Evolutionary conservation across 2,797 vertebrate genomes (phyloP), one percentile per base, ranked within the genome.

Genomic region (Todus mexicanus): DNA sequence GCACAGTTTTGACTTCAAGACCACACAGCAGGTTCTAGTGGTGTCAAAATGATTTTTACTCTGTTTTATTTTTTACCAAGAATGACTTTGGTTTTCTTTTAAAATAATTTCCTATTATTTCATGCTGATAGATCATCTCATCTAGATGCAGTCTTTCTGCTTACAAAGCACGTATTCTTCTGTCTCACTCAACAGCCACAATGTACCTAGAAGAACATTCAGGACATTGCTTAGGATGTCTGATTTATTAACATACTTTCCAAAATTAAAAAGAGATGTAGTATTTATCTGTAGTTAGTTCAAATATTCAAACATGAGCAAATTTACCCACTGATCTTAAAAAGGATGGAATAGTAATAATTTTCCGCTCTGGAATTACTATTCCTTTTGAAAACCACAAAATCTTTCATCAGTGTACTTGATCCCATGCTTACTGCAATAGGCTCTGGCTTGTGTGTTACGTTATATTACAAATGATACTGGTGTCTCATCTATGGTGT

Each of bases 101-200:
- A 31, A 79, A 79, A 45, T 3, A 29, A 33, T 64, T 66, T 70
- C 7, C 3, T 31, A 38, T 37, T 15, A 70, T 51, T 94, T 92
- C 47, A 35, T 73, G 40, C 12, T 53, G 40, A 56, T 38, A 81
- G 19, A 50, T 10, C 3, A 23, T 19, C 6, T 45, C 23, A 64
- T 66, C 84, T 26, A 40, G 12, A 38, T 51, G 26, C 29, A 73
- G 7, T 68, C 40, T 82, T 92, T 35, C 37, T 91, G 98, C 98
- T 98, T 97, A 98, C 98, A 88, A 96, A 94, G 94, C 97, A 98
- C 90, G 98, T 97, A 98, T 98, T 97, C 91, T 98, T 91, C 96
- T 96, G 89, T 98, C 96, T 97, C 98, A 98, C 94, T 97, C 97
- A 43, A 98, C 97, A 91, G 97, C 98, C 87, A 98, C 96, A 96